Percentiles rank a stretch among this genome's conserved stretches.
Evolutionary conservation across 2,888 invertebrate species (phyloP).

Genomic region (Oscheius sp.): DNA sequence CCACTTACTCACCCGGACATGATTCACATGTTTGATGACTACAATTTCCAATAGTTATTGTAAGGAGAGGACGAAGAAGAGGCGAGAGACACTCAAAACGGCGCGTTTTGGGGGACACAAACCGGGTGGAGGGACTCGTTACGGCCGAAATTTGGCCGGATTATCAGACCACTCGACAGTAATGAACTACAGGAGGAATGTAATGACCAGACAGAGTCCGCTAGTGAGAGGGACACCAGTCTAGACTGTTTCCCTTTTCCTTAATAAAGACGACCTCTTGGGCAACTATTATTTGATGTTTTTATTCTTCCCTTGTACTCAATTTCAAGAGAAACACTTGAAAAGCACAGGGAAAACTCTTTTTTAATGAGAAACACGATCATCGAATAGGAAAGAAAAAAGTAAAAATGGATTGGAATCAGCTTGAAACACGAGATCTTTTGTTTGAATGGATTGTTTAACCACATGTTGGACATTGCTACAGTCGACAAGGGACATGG

Average conservation of each 20-base stretch:
- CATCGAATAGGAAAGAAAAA: too few species aligned
- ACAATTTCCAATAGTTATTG: slow-evolving; percentile 14
- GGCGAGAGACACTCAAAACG: slow-evolving; percentile 35
- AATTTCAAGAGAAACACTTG: too few species aligned
- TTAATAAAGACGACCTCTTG: not conserved
- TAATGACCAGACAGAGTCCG: not conserved
- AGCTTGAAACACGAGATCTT: too few species aligned
- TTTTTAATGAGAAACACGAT: too few species aligned
- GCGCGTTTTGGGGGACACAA: slow-evolving; percentile 23
- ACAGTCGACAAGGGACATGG: not conserved
- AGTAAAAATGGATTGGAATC: too few species aligned
- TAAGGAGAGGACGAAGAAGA: slow-evolving; percentile 37
- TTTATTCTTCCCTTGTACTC: too few species aligned
- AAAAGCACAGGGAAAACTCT: too few species aligned
- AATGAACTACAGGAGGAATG: slow-evolving; percentile 20
- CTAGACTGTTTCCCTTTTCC: not conserved
- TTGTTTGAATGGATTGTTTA: too few species aligned
- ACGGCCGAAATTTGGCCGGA: slow-evolving; percentile 34
- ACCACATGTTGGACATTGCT: too few species aligned
- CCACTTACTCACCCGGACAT: slow-evolving; percentile 27
- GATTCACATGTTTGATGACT: slow-evolving; percentile 6
- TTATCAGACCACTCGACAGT: slow-evolving; percentile 28
- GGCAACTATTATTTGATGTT: not conserved
- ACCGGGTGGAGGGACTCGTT: slow-evolving; percentile 34
- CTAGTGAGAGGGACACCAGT: not conserved